phyloP scores from a whole-genome alignment of 2,113 vertebrate genomes.

The Ovis canadensis region DNA sequence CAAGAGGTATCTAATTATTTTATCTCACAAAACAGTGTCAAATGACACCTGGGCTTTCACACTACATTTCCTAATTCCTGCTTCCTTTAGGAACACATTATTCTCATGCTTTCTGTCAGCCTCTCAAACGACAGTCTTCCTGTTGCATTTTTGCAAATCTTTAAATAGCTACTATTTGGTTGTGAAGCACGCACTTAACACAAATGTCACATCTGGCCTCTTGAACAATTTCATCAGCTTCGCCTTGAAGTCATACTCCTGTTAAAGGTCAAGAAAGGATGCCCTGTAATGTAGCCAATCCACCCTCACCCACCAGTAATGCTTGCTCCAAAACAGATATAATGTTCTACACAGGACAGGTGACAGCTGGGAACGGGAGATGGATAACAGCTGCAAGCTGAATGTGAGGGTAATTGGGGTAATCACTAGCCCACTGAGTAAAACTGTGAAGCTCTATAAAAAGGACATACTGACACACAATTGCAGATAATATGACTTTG shows the following conservation, averaged over 20 bases:
- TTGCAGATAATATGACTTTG: conserved; percentile 30
- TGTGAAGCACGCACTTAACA: conserved; percentile 18
- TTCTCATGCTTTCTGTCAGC: not conserved
- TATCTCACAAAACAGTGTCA: conserved; percentile 15
- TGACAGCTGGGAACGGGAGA: conserved; percentile 51
- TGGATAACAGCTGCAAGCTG: conserved; percentile 53
- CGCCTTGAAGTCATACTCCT: conserved; percentile 5
- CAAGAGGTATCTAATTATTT: conserved; percentile 18
- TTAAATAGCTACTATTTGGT: conserved; percentile 43
- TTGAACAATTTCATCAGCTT: conserved; percentile 34
- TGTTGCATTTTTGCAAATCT: conserved; percentile 2
- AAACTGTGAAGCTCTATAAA: conserved; percentile 32
- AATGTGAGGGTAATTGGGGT: conserved; percentile 53
- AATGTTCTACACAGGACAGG: conserved; percentile 33
- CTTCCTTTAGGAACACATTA: conserved; percentile 22
- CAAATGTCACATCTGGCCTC: conserved; percentile 47
- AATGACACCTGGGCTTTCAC: not conserved
- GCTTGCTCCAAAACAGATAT: conserved; percentile 26
- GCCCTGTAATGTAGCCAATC: conserved; percentile 32
- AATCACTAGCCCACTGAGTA: conserved; percentile 41
- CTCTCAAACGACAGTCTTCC: conserved; percentile 31
- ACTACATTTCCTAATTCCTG: not conserved
- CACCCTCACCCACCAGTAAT: not conserved
- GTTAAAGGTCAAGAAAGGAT: conserved; percentile 57
- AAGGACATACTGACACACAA: conserved; percentile 48